A percentile compares a stretch with the other conserved stretches of the same genome.
phyloP scores from a whole-genome alignment of 2,797 vertebrate genomes.

The Pantherophis vulpinus region DNA sequence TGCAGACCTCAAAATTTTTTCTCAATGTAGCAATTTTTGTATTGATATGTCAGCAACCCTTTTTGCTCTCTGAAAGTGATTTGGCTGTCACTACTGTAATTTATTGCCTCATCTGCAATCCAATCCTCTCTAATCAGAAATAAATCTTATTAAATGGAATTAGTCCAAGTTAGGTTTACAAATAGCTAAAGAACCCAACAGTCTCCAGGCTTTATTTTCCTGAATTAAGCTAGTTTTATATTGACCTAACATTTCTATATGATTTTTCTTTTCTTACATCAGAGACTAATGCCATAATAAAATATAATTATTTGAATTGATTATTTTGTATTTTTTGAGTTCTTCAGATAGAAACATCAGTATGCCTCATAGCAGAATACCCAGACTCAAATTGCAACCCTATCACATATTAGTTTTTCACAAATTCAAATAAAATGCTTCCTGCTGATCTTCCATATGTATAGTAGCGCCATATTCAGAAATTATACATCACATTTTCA shows the following conservation, averaged over 20 bases:
- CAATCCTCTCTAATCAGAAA: neutral
- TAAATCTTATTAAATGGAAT: neutral
- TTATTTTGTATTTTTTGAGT: conserved; percentile 33
- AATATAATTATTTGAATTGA: conserved; percentile 48
- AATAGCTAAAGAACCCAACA: neutral
- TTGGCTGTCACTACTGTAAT: neutral
- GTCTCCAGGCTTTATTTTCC: neutral
- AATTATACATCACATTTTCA: neutral
- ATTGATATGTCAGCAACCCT: neutral
- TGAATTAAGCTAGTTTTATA: neutral
- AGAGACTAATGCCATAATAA: neutral
- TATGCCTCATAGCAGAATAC: neutral
- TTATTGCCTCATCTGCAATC: neutral
- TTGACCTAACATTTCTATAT: rapidly evolving
- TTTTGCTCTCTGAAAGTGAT: neutral
- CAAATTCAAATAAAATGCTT: neutral
- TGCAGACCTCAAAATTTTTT: neutral
- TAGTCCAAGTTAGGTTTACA: neutral
- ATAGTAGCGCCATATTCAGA: neutral
- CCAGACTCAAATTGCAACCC: neutral
- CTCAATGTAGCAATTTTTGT: neutral
- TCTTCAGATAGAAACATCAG: neutral
- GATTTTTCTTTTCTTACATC: neutral
- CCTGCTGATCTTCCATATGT: neutral
- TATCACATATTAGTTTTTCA: neutral